Evolutionary conservation across 2,797 vertebrate species (phyloP).

Genomic region (Podarcis lilfordi): DNA sequence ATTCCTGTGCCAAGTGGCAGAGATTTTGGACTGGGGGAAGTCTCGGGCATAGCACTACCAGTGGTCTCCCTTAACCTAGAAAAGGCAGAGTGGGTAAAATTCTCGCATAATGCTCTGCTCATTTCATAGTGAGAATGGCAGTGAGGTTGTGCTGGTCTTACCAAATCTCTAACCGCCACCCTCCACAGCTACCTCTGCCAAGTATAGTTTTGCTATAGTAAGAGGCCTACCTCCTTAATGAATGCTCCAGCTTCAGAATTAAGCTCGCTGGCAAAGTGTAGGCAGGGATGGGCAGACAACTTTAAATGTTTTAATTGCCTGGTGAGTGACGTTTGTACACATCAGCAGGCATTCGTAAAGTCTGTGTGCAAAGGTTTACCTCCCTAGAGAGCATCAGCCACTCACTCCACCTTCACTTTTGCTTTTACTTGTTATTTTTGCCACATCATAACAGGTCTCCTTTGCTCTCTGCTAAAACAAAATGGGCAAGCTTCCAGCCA

Average conservation of each 20-base stretch:
- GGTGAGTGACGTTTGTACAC: rapidly evolving
- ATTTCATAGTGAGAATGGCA: neutral
- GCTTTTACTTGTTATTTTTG: slow-evolving; percentile 68
- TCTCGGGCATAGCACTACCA: neutral
- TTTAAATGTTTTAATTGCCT: neutral
- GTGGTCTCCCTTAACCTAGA: neutral
- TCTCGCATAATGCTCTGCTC: neutral
- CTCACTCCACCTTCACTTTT: slow-evolving; percentile 37
- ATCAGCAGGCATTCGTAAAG: slow-evolving; percentile 27
- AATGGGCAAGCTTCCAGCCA: slow-evolving; percentile 18
- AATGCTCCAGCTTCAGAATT: neutral
- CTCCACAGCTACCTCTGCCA: rapidly evolving
- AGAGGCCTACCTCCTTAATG: neutral
- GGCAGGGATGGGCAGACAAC: neutral
- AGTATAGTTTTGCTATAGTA: rapidly evolving
- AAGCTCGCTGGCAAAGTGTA: neutral
- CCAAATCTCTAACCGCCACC: neutral
- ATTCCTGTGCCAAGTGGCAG: neutral
- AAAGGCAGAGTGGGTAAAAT: neutral
- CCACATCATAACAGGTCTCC: slow-evolving; percentile 21
- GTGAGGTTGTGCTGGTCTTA: neutral
- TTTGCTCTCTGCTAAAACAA: slow-evolving; percentile 37
- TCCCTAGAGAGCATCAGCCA: slow-evolving; percentile 51
- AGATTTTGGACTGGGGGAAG: neutral
- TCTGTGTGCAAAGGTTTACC: slow-evolving; percentile 6